A percentile compares a stretch with the other conserved stretches of the same genome.
Conservation (phyloP, 2,113 vertebrate species). For the Camelus bactrianus region DNA sequence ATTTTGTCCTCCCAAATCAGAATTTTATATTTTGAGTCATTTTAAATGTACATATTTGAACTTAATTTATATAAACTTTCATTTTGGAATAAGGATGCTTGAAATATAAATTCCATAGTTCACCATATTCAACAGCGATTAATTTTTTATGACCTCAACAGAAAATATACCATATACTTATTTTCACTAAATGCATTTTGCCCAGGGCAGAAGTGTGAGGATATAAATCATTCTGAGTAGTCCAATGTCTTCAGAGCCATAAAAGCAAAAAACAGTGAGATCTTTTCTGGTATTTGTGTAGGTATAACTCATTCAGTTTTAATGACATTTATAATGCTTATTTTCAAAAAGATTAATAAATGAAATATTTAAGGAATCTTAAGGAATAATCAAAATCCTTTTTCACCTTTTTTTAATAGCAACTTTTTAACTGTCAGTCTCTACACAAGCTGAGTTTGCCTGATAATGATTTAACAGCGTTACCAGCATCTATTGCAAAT, state of each 20-base stretch:
- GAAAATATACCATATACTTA: neutral
- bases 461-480: conserved; percentile 97
- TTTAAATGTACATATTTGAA: conserved; percentile 27
- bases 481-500: conserved; percentile 98
- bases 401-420: conserved; percentile 89
- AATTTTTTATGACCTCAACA: conserved; percentile 26
- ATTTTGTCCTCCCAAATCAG: neutral
- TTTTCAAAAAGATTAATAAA: conserved; percentile 22
- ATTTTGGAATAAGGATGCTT: conserved; percentile 50
- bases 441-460: conserved; percentile 98
- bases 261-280: neutral
- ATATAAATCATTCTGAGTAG: conserved; percentile 21
- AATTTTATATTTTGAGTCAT: conserved; percentile 3
- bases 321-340: conserved; percentile 26
- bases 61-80: neutral
- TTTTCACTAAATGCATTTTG: conserved; percentile 43
- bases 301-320: conserved; percentile 37
- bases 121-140: neutral
- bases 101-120: conserved; percentile 11
- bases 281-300: conserved; percentile 16
- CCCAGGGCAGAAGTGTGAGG: conserved; percentile 12
- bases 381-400: conserved; percentile 68
- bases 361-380: conserved; percentile 42
- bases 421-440: conserved; percentile 99
- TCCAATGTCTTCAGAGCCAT: neutral